Conservation (phyloP, 23 tunicate species). For the Aplidium turbinatum region DNA sequence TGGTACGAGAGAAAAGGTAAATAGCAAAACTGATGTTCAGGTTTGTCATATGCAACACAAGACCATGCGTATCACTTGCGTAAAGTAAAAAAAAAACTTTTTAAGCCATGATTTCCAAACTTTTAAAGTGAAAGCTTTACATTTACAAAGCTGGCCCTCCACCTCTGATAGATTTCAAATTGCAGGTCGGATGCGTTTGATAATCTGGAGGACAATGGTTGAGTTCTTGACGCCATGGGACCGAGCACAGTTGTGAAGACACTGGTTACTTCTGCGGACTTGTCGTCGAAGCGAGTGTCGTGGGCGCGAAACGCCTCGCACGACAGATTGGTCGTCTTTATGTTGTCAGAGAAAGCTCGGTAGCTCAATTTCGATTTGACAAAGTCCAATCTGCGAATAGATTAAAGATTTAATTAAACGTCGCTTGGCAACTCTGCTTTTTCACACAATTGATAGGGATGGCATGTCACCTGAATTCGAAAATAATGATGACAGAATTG, state of each 20-base stretch:
- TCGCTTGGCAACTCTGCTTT: no score
- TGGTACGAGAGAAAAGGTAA: background rate
- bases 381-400: constrained; percentile 63
- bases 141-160: background rate
- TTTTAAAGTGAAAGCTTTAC: no score
- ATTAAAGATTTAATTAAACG: no score
- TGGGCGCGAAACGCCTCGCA: constrained; percentile 86
- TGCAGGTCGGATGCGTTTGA: constrained; percentile 23
- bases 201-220: constrained; percentile 21
- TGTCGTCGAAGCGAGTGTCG: constrained; percentile 52
- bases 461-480: no score
- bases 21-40: no score
- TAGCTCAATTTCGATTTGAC: constrained; percentile 74
- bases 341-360: constrained; percentile 66
- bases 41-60: no score
- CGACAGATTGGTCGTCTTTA: constrained; percentile 70
- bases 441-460: no score
- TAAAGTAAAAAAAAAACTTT: no score
- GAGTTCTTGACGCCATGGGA: constrained; percentile 1
- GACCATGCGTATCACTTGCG: no score
- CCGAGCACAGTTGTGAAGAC: constrained; percentile 77
- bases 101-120: no score
- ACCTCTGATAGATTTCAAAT: constrained; percentile 76
- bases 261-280: constrained; percentile 2
- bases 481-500: no score